Conservation (phyloP, 2,888 invertebrate genomes). For the Buathra laborator region DNA sequence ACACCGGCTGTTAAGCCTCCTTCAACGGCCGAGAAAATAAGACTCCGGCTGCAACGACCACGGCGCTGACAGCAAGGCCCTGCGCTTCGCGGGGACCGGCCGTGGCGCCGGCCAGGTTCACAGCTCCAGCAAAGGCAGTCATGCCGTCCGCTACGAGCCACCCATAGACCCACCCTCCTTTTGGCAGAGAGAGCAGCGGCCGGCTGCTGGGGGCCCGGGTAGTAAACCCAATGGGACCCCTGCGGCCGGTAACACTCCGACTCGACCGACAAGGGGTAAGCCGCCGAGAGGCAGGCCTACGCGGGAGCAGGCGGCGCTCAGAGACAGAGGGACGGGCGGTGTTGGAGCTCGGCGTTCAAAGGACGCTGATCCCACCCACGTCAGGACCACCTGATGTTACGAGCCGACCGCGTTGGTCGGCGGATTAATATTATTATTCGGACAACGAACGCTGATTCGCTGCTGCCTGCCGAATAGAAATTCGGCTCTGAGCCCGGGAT, state of each 20-base stretch:
- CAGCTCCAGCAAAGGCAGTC: neutral
- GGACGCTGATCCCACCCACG: neutral
- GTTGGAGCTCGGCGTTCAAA: neutral
- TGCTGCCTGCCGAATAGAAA: too few species aligned
- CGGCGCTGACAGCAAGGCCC: neutral
- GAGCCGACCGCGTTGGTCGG: too few species aligned
- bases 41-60: neutral
- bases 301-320: neutral
- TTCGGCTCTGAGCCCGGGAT: too few species aligned
- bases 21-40: neutral
- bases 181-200: neutral
- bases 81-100: neutral
- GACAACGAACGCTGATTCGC: too few species aligned
- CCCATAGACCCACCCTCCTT: neutral
- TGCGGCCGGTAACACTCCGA: neutral
- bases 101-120: neutral
- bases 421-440: too few species aligned
- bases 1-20: neutral
- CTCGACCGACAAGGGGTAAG: neutral
- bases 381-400: too few species aligned
- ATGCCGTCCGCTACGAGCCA: neutral
- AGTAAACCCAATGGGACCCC: neutral
- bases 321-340: neutral
- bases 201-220: neutral
- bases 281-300: neutral